A percentile compares a stretch with the other conserved stretches of the same genome.
These are phyloP conservation scores for Gonioctena quinquepunctata DNA, from an alignment of 1,140 invertebrate species.

Conservation along the genomic window DNA sequence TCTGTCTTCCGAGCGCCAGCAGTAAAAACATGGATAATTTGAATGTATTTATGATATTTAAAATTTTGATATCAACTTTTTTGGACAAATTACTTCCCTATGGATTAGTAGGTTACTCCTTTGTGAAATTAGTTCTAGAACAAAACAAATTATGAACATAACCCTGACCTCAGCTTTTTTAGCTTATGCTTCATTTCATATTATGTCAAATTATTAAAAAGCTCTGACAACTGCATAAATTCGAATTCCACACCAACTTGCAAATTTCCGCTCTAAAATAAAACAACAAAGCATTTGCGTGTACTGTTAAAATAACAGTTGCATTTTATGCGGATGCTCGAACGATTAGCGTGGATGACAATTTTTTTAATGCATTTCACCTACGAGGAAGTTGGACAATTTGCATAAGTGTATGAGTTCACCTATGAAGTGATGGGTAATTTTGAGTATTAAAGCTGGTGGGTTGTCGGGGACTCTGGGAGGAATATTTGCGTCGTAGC, in stretches of 20 bases:
- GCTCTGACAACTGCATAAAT: not conserved
- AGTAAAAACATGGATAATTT: no score
- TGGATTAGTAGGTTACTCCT: no score
- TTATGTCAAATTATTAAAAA: constrained; percentile 1
- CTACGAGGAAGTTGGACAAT: not conserved
- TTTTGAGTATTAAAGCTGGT: not conserved
- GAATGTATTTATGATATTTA: no score
- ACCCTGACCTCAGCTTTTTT: no score
- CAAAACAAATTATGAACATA: no score
- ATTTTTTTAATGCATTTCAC: constrained; percentile 3
- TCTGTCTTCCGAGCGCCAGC: no score
- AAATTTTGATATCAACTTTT: no score
- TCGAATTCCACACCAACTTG: not conserved
- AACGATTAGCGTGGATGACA: constrained; percentile 3
- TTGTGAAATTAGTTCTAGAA: no score
- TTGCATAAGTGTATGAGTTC: not conserved
- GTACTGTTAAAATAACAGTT: constrained; percentile 35
- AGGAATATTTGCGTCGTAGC: no score
- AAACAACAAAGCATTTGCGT: constrained; percentile 36
- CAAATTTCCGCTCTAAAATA: constrained; percentile 27
- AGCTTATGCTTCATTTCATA: not conserved
- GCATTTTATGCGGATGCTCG: constrained; percentile 29
- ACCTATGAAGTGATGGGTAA: not conserved
- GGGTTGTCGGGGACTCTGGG: not conserved
- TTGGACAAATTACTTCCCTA: no score